Evolutionary conservation across 2,888 invertebrate species (phyloP).

Genomic region (Chaitophorus viminalis): DNA sequence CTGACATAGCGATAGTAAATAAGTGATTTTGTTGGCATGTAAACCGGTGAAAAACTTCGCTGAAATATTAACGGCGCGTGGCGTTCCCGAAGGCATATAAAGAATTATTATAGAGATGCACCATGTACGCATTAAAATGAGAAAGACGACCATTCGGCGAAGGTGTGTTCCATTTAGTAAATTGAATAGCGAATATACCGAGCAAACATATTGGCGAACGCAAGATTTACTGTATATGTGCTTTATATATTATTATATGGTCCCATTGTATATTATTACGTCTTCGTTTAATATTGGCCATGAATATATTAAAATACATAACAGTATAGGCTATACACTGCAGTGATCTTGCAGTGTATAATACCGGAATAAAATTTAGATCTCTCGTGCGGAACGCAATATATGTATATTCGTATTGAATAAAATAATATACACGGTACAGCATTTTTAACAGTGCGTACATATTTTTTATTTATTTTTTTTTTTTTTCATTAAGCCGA

Average conservation of each 20-base stretch:
- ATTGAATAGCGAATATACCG: slow-evolving; percentile 12
- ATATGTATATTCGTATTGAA: not conserved
- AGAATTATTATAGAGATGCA: not conserved
- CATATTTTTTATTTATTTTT: no score
- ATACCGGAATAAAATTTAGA: not conserved
- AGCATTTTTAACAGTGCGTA: not conserved
- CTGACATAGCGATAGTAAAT: slow-evolving; percentile 8
- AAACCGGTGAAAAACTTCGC: slow-evolving; percentile 5
- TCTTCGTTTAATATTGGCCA: slow-evolving; percentile 15
- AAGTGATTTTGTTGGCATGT: slow-evolving; percentile 2
- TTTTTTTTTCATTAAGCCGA: not conserved
- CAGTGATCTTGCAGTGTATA: slow-evolving; percentile 13
- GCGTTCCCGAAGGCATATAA: not conserved
- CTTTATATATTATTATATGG: no score
- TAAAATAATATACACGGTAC: no score
- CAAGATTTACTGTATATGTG: slow-evolving; percentile 13
- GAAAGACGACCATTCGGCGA: not conserved
- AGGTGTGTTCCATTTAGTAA: slow-evolving; percentile 49
- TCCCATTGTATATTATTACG: slow-evolving; percentile 16
- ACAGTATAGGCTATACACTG: not conserved
- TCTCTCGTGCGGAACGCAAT: not conserved
- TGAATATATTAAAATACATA: slow-evolving; percentile 20
- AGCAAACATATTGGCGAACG: slow-evolving; percentile 18
- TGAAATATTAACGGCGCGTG: slow-evolving; percentile 21
- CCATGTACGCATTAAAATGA: not conserved